Evolutionary conservation across 2,797 vertebrate genomes (phyloP), one percentile per base, ranked within the genome.

Genomic region (Australoheros facetus): DNA sequence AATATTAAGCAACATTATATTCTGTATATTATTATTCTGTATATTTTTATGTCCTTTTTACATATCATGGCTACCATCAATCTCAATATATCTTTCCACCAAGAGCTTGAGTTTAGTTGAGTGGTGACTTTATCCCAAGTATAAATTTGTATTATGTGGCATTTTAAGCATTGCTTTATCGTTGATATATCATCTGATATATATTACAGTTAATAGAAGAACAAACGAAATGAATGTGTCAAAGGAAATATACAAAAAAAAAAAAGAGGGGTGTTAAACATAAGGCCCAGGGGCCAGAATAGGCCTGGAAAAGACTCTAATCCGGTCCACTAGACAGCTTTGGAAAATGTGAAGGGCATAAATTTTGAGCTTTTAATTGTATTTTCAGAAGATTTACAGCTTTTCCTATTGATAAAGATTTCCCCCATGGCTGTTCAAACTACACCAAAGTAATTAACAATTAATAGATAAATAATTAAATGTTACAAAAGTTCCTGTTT

Each of bases 201-300:
- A 45, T 45, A 48, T 48, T 48, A 48, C 45, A 17, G 4, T 7
- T 17, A 16, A 17, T 7, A 48, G 45, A 17, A 48, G 5, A 48
- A 45, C 13, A 16, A 16, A 45, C 14, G 2, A 17, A 48, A 16
- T 48, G 12, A 48, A 48, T 2, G 16, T 48, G 16, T 48, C 16
- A 48, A 16, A 48, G 45, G 5, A 51, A 51, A 5, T 51, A 17
- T 19, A 28, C 2, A 0, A 3, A 13, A 69, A 0, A 3, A 19
- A 69, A 51, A 51, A 51, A 5, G 26, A 62, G 21, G 37, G 13
- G 59, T 26, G 23, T 0, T 37, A 62, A 62, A 62, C 7, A 62
- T 26, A 5, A 26, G 59, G 59, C 21, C 37, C 37, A 23, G 37
- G 21, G 37, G 21, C 7, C 3, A 42, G 37, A 26, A 42, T 10